Percentiles rank a stretch among this genome's conserved stretches.
These are phyloP conservation scores for Dryobota labecula DNA, from an alignment of 2,888 invertebrate genomes.

Conservation along the genomic window DNA sequence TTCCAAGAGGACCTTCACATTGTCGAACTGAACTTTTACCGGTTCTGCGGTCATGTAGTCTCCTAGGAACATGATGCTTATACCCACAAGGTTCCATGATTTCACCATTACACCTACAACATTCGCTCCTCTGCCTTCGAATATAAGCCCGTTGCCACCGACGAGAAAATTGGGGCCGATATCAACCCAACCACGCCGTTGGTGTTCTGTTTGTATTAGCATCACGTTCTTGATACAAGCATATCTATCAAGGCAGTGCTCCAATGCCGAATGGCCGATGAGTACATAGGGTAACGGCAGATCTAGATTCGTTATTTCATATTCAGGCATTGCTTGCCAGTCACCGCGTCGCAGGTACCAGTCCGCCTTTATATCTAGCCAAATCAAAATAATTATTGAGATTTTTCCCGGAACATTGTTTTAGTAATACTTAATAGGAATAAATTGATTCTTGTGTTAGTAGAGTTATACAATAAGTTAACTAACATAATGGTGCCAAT, in stretches of 20 bases:
- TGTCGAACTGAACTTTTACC: conserved; percentile 73
- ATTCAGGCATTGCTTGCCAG: conserved; percentile 83
- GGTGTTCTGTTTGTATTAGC: conserved; percentile 76
- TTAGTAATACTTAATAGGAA: background rate
- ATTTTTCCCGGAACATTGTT: conserved; percentile 2
- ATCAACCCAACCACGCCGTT: conserved; percentile 74
- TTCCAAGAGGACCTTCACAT: conserved; percentile 75
- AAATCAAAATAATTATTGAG: conserved; percentile 63
- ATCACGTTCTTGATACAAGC: conserved; percentile 76
- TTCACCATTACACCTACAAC: conserved; percentile 77
- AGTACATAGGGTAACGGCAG: conserved; percentile 78
- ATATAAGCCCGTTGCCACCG: conserved; percentile 79
- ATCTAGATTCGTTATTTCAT: conserved; percentile 70
- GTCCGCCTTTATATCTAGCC: conserved; percentile 79
- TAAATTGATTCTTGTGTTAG: conserved; percentile 6
- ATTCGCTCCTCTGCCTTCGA: conserved; percentile 85
- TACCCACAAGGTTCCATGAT: conserved; percentile 75
- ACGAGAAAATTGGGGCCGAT: conserved; percentile 85
- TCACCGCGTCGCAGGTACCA: conserved; percentile 85
- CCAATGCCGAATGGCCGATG: conserved; percentile 79
- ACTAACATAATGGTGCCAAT: too few species aligned
- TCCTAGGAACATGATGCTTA: conserved; percentile 83
- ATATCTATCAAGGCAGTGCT: conserved; percentile 73
- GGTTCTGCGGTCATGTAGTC: conserved; percentile 74
- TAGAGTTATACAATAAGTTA: too few species aligned